Percentiles rank a stretch among this genome's conserved stretches.
These are phyloP conservation scores for Bombus turneri DNA, from an alignment of 1,140 invertebrate genomes.

Conservation along the genomic window DNA sequence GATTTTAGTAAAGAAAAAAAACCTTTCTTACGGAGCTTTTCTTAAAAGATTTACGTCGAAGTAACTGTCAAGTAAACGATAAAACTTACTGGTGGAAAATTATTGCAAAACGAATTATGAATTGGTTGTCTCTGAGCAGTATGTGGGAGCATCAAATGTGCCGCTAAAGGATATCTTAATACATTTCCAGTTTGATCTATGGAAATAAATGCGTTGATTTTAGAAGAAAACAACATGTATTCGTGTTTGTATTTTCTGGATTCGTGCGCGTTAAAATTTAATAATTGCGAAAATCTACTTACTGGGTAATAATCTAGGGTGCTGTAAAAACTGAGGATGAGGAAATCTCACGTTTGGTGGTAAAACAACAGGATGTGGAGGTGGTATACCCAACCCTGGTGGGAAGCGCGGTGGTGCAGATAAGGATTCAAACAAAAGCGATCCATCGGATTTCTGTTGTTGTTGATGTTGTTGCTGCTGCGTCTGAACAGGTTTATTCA, in stretches of 20 bases:
- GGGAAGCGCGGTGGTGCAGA: conserved; percentile 77
- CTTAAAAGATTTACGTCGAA: background rate
- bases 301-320: conserved; percentile 76
- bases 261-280: background rate
- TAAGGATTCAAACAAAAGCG: conserved; percentile 71
- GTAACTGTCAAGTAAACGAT: background rate
- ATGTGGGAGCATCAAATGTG: conserved; percentile 76
- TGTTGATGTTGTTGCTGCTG: conserved; percentile 45
- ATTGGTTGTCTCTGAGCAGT: conserved; percentile 74
- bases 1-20: background rate
- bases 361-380: conserved; percentile 70
- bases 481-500: conserved; percentile 74
- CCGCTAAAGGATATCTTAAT: conserved; percentile 76
- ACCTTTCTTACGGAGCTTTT: background rate
- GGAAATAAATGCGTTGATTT: background rate
- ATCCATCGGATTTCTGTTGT: conserved; percentile 57
- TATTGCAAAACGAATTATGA: conserved; percentile 74
- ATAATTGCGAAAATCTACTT: conserved; percentile 37
- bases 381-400: conserved; percentile 68
- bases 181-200: conserved; percentile 82
- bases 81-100: conserved; percentile 75
- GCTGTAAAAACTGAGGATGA: conserved; percentile 77
- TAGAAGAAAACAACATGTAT: background rate
- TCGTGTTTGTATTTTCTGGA: too few species aligned
- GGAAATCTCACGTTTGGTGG: conserved; percentile 75